Base-by-base conservation (phyloP, 2,888 invertebrate genomes). In the Drosophila anomelani region DNA sequence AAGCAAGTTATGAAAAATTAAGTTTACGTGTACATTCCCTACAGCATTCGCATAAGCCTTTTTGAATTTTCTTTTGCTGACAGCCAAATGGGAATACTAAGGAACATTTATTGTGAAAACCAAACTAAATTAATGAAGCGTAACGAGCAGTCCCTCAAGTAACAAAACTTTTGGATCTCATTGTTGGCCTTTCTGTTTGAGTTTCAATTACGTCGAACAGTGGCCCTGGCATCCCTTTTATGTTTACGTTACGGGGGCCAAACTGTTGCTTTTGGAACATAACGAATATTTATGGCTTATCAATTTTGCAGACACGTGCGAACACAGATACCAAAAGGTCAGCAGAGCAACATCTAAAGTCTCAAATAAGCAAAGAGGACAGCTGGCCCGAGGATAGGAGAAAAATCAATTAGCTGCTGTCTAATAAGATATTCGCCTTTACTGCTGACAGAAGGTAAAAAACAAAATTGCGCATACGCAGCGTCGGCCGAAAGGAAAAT, bases 101-200 rank as follows among this genome's bases (percentile, higher is more conserved):
- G 58, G 66, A 63, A 67, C 64, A 71, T 56, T 68, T 68, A 56
- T 57, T 68, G 69, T 36, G 71, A 69, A 82, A 78, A 74, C 67
- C 74, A 85, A 85, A 82, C 80, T 69, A 85, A 83, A 78, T 83
- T 88, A 85, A 83, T 88, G 83, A 83, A 83, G 76, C 83, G 73
- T 75, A 78, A 76, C 83, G 75, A 64, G 76, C 70, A 83, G 61
- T 66, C 67, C 64, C 44, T 54, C 75, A 73, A 61, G 70, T 20
- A 64, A 47, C 20, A 77, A 58, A 84, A 82, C 66, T 82, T 88
- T 85, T 46, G 67, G 71, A 56, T 64, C 74, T 47, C 36, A 63
- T 63, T 74, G 73, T 56, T 62, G 23, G 15, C 34, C 59, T 20
- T 59, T 81, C 67, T 69, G 67, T 77, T 79, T 85, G 77, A 79